Evolutionary conservation across 2,888 invertebrate species (phyloP).

Genomic region (Busseola fusca): DNA sequence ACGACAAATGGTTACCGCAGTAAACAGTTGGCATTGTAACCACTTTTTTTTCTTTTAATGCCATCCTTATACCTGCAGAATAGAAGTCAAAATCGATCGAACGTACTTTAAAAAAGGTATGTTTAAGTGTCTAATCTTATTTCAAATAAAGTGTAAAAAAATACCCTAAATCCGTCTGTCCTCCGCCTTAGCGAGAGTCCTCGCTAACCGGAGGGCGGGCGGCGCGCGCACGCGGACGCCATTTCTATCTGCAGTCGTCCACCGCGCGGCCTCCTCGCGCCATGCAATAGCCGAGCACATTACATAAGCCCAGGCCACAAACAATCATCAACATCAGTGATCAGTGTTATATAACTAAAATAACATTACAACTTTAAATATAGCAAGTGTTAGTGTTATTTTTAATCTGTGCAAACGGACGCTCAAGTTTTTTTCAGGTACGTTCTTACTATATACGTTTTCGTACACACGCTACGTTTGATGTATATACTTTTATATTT

Average conservation of each 20-base stretch:
- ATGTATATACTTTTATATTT: constrained; percentile 39
- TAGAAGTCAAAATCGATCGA: too few species aligned
- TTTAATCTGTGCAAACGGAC: constrained; percentile 41
- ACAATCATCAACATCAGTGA: constrained; percentile 61
- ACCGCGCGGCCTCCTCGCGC: constrained; percentile 81
- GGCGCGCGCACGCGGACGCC: constrained; percentile 86
- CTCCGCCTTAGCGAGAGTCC: constrained; percentile 58
- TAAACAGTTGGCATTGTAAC: too few species aligned
- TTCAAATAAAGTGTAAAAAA: too few species aligned
- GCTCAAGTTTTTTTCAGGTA: constrained; percentile 52
- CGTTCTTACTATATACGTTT: constrained; percentile 30
- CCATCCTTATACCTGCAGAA: too few species aligned
- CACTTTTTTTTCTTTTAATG: too few species aligned
- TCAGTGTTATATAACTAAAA: constrained; percentile 58
- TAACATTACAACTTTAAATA: constrained; percentile 30
- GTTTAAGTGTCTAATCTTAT: too few species aligned
- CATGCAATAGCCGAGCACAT: constrained; percentile 77
- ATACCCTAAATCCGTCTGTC: neutral
- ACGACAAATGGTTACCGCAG: too few species aligned
- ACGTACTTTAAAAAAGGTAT: too few species aligned
- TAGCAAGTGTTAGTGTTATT: constrained; percentile 42
- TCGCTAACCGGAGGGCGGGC: constrained; percentile 80
- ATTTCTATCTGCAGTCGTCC: constrained; percentile 85
- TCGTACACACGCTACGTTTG: constrained; percentile 51
- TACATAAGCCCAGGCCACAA: constrained; percentile 74